Conservation (phyloP, 2,113 vertebrate species). For the Struthidea cinerea region DNA sequence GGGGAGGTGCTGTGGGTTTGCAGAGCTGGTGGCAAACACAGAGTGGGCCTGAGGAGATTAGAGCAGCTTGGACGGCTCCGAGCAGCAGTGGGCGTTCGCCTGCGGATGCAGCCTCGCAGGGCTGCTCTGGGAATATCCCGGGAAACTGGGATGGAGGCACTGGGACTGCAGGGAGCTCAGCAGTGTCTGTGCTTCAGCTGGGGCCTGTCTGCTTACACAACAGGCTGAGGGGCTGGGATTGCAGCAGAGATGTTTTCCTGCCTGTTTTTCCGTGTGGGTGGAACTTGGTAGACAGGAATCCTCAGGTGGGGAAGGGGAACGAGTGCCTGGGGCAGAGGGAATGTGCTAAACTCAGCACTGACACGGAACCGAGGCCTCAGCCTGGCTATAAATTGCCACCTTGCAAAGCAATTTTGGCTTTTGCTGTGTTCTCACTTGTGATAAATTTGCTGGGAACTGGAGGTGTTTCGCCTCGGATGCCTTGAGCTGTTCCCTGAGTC, state of each 20-base stretch:
- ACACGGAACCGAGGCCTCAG: not conserved
- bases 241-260: not conserved
- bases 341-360: not conserved
- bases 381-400: conserved; percentile 6
- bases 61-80: not conserved
- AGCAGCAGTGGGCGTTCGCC: not conserved
- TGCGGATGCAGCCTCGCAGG: not conserved
- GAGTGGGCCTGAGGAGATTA: not conserved
- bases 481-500: not conserved
- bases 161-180: accelerated
- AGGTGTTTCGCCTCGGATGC: not conserved
- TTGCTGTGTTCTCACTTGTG: not conserved
- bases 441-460: not conserved
- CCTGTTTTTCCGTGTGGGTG: not conserved
- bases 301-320: not conserved
- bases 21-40: not conserved
- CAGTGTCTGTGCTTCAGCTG: not conserved
- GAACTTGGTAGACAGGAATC: not conserved
- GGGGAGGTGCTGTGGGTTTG: conserved; percentile 17
- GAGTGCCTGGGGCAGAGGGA: not conserved
- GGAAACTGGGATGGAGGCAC: not conserved
- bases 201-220: not conserved
- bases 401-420: not conserved
- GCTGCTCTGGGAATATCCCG: not conserved
- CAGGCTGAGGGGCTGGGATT: not conserved